These are phyloP conservation scores for Apoda limacodes DNA, from an alignment of 2,888 invertebrate species.

Conservation along the genomic window DNA sequence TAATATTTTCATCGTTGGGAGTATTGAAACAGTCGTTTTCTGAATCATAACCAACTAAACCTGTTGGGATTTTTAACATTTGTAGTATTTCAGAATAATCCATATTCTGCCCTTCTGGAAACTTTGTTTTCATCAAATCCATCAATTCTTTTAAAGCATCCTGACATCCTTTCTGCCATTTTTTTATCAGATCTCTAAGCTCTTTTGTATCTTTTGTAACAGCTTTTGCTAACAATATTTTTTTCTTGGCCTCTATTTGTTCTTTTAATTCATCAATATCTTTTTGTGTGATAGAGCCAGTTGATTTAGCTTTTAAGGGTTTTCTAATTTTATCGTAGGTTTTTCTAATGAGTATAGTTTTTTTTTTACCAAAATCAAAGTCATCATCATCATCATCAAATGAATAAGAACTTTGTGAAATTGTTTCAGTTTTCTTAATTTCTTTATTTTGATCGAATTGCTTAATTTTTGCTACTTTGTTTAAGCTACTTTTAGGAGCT, in stretches of 20 bases:
- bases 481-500: not conserved
- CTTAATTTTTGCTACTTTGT: slow-evolving; percentile 8
- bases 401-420: slow-evolving; percentile 29
- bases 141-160: slow-evolving; percentile 61
- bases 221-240: slow-evolving; percentile 39
- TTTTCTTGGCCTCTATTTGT: slow-evolving; percentile 53
- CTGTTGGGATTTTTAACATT: slow-evolving; percentile 56
- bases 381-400: slow-evolving; percentile 45
- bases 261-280: slow-evolving; percentile 52
- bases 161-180: slow-evolving; percentile 67
- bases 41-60: slow-evolving; percentile 57
- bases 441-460: slow-evolving; percentile 15
- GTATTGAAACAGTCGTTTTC: slow-evolving; percentile 60
- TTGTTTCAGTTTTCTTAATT: slow-evolving; percentile 16
- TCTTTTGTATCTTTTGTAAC: slow-evolving; percentile 57
- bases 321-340: slow-evolving; percentile 44
- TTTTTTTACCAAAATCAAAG: slow-evolving; percentile 39
- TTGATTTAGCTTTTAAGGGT: slow-evolving; percentile 48
- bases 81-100: slow-evolving; percentile 58
- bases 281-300: slow-evolving; percentile 52
- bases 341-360: slow-evolving; percentile 45
- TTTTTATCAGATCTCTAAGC: slow-evolving; percentile 52
- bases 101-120: slow-evolving; percentile 47
- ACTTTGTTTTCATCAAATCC: slow-evolving; percentile 48
- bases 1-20: slow-evolving; percentile 40